These are phyloP conservation scores for Agrenia bidenticulata DNA, from an alignment of 2,888 invertebrate species.

Conservation along the genomic window DNA sequence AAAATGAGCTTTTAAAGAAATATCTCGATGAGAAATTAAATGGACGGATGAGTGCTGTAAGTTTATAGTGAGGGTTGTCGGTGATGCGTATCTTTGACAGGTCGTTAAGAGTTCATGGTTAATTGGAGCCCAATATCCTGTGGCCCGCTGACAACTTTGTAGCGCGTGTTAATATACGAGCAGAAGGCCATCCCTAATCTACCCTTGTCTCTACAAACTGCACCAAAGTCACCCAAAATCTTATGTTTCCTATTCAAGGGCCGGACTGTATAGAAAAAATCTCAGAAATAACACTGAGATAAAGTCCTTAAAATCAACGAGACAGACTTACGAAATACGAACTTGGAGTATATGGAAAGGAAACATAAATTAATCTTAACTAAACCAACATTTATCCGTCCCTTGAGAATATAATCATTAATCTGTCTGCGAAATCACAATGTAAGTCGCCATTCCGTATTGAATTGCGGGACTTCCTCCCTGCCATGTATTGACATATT, in stretches of 20 bases:
- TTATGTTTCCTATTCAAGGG: too few species aligned
- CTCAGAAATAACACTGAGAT: too few species aligned
- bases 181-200: background rate
- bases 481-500: background rate
- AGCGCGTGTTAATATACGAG: conserved; percentile 42
- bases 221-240: too few species aligned
- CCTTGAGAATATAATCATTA: conserved; percentile 5
- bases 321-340: too few species aligned
- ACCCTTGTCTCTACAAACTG: too few species aligned
- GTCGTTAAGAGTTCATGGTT: conserved; percentile 48
- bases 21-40: conserved; percentile 3
- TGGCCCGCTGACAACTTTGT: conserved; percentile 49
- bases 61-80: conserved; percentile 10
- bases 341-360: too few species aligned
- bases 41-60: background rate
- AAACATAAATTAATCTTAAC: too few species aligned
- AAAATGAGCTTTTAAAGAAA: background rate
- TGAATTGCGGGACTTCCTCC: conserved; percentile 5
- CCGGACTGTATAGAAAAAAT: too few species aligned
- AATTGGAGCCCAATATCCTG: conserved; percentile 45
- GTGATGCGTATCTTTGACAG: conserved; percentile 46
- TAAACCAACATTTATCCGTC: background rate
- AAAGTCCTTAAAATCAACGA: too few species aligned
- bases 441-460: conserved; percentile 1
- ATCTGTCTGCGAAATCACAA: conserved; percentile 13